phyloP scores from a whole-genome alignment of 2,113 vertebrate species.

The Tachysurus vachellii region DNA sequence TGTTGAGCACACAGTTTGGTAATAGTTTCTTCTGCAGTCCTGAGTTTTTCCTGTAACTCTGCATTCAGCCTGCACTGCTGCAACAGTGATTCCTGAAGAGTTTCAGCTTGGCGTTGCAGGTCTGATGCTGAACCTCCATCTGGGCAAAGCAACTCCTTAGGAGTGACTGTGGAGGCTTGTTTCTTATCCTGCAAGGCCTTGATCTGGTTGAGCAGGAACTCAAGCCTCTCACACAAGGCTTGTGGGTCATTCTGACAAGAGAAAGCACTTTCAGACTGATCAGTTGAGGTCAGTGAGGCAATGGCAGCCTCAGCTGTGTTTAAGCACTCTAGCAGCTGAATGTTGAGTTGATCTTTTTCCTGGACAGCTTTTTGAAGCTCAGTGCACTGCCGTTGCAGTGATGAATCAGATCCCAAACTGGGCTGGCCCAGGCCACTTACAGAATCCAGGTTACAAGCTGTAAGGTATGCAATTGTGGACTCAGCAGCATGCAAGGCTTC shows the following conservation, averaged over 20 bases:
- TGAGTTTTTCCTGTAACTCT: slow-evolving; percentile 68
- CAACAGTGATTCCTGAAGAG: slow-evolving; percentile 67
- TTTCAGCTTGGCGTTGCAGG: slow-evolving; percentile 48
- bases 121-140: slow-evolving; percentile 23
- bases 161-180: background rate
- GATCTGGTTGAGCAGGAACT: slow-evolving; percentile 51
- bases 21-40: slow-evolving; percentile 51
- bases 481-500: slow-evolving; percentile 71
- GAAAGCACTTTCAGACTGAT: slow-evolving; percentile 5
- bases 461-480: slow-evolving; percentile 76
- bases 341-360: slow-evolving; percentile 66
- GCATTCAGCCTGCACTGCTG: slow-evolving; percentile 62
- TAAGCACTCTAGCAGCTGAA: slow-evolving; percentile 65
- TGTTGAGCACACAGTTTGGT: background rate
- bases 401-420: slow-evolving; percentile 1
- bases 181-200: slow-evolving; percentile 41
- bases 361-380: slow-evolving; percentile 62
- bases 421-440: slow-evolving; percentile 56
- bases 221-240: slow-evolving; percentile 61
- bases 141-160: slow-evolving; percentile 3
- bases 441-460: slow-evolving; percentile 72
- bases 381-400: slow-evolving; percentile 45
- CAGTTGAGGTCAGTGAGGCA: slow-evolving; percentile 23
- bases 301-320: slow-evolving; percentile 58
- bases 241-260: slow-evolving; percentile 51